Evolutionary conservation across 1,140 invertebrate species (phyloP), one percentile per base, ranked within the genome.

Genomic region (Vanessa atalanta): DNA sequence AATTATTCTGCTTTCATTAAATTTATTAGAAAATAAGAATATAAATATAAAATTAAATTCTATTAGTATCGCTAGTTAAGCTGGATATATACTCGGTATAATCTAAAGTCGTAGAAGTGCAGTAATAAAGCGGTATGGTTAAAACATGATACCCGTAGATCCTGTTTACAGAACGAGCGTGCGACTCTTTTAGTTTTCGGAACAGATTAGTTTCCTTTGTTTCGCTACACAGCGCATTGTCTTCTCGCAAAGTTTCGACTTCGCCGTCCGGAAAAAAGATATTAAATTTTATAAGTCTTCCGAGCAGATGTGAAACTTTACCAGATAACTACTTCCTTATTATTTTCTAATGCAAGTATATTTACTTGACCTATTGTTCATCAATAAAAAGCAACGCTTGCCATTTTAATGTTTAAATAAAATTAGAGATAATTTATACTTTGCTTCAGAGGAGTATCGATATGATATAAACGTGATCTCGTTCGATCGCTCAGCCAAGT

Each of bases 121-220:
- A 26, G 55, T 26, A 60, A 60, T 60, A 60, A 60, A 60, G 55
- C 55, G 55, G 55, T 26, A 8, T 14, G 55, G n/a, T 53, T 53
- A 16, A n/a, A 53, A 53, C 51, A 16, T 20, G 51, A 9, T 26
- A 60, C 8, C 11, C 55, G 23, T 23, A 26, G 11, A 60, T 60
- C 55, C 55, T 53, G 20, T 60, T 60, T 60, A 60, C 55, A 60
- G 3, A 9, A 31, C 7, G 3, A 14, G 2, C 12, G 9, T 14
- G 14, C 11, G 55, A 60, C n/a, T 53, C 8, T 53, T 53, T n/a
- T 16, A 53, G n/a, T n/a, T 53, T 53, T 53, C n/a, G n/a, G 9
- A 53, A 9, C 9, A 43, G 37, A 43, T 43, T 43, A 43, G 37
- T 43, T 43, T 43, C 37, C 9, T 9, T 43, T 43, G 37, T 43